These are phyloP conservation scores for Drosophila jambulina DNA, from an alignment of 1,140 invertebrate species.

Conservation along the genomic window DNA sequence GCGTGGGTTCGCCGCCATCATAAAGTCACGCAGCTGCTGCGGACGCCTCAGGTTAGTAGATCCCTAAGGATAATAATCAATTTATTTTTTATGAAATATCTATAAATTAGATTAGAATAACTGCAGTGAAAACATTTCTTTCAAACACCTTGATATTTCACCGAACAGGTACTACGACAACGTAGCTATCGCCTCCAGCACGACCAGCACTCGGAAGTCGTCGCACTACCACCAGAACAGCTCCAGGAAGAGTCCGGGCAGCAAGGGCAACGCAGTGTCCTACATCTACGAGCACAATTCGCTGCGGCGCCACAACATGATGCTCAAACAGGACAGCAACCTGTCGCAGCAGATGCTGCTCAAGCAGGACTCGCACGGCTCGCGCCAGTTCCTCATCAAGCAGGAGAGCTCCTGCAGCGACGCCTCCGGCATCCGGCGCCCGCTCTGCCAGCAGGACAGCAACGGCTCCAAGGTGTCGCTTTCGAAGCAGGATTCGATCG, in stretches of 20 bases:
- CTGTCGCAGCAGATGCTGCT: slow-evolving; percentile 83
- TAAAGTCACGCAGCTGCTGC: slow-evolving; percentile 93
- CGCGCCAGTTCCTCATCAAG: slow-evolving; percentile 81
- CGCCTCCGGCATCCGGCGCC: slow-evolving; percentile 71
- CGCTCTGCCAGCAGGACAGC: slow-evolving; percentile 83
- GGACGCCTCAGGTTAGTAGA: slow-evolving; percentile 89
- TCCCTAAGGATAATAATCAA: too few relatives aligned
- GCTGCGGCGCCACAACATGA: slow-evolving; percentile 76
- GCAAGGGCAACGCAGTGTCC: slow-evolving; percentile 89
- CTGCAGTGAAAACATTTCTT: neutral
- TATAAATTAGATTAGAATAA: neutral
- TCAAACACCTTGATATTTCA: neutral
- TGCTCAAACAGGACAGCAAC: slow-evolving; percentile 84
- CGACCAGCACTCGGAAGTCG: slow-evolving; percentile 92
- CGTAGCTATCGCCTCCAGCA: slow-evolving; percentile 92
- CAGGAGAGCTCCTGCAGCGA: slow-evolving; percentile 84
- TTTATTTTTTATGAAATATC: neutral
- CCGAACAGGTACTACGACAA: slow-evolving; percentile 89
- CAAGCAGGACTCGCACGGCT: slow-evolving; percentile 84
- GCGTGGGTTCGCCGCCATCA: slow-evolving; percentile 95
- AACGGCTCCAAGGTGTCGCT: slow-evolving; percentile 80
- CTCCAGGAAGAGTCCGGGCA: slow-evolving; percentile 88
- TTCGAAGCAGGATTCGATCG: slow-evolving; percentile 82
- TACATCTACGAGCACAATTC: slow-evolving; percentile 88
- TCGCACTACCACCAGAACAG: slow-evolving; percentile 91